Conservation (phyloP, 2,113 vertebrate species). For the Campylorhamphus procurvoides region DNA sequence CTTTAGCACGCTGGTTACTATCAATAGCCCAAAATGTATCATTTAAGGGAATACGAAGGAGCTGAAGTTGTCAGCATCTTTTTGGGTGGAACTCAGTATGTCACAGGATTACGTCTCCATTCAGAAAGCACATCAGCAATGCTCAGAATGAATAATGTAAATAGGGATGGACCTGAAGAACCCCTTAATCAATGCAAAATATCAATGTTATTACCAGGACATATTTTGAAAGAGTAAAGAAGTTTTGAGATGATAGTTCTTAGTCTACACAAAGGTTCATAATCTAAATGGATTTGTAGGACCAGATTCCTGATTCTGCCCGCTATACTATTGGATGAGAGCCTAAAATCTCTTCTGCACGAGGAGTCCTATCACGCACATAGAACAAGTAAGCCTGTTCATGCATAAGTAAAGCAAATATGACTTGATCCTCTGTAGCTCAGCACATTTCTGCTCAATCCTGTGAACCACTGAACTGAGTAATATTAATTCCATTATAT, state of each 20-base stretch:
- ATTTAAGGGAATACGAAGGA: neutral
- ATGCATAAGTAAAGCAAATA: conserved; percentile 20
- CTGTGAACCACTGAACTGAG: conserved; percentile 33
- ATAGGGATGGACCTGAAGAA: neutral
- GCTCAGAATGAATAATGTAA: neutral
- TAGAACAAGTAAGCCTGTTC: neutral
- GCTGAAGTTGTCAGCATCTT: neutral
- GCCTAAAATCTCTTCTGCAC: neutral
- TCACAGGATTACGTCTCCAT: neutral
- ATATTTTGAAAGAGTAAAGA: neutral
- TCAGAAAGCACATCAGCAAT: neutral
- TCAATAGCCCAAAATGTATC: neutral
- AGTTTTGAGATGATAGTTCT: neutral
- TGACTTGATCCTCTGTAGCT: conserved; percentile 14
- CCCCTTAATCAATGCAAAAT: neutral
- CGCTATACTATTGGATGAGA: neutral
- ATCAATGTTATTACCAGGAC: neutral
- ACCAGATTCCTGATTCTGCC: neutral
- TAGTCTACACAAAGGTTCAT: neutral
- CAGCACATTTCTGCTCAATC: conserved; percentile 26
- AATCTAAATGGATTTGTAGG: neutral
- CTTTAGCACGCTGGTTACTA: neutral
- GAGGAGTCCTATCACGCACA: neutral
- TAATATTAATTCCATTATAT: conserved; percentile 32
- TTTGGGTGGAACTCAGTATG: neutral